Percentiles rank a stretch among this genome's conserved stretches.
Conservation (phyloP, 2,113 vertebrate genomes). For the Mobula birostris region DNA sequence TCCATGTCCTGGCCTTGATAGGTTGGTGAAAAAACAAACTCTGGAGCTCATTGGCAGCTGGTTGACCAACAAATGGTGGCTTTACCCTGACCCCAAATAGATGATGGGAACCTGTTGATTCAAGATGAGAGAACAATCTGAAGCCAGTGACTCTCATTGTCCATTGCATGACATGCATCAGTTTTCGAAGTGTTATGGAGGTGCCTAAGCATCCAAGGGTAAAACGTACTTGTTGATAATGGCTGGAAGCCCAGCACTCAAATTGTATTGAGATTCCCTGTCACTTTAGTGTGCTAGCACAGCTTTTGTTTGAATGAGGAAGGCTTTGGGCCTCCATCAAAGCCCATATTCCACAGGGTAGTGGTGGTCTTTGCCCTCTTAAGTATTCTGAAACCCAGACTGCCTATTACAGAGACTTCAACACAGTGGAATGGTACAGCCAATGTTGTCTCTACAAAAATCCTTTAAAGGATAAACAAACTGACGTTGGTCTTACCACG, state of each 20-base stretch:
- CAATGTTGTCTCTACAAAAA: too few relatives aligned
- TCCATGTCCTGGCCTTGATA: not conserved
- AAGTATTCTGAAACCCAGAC: too few relatives aligned
- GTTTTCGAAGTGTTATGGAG: not conserved
- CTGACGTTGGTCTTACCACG: too few relatives aligned
- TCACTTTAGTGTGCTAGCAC: too few relatives aligned
- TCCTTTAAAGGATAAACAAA: too few relatives aligned
- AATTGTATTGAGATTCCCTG: not conserved
- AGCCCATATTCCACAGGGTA: too few relatives aligned
- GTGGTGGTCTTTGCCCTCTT: too few relatives aligned
- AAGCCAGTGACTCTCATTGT: not conserved
- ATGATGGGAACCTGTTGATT: not conserved
- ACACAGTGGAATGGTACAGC: too few relatives aligned
- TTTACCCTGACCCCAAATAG: not conserved
- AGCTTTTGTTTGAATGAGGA: too few relatives aligned
- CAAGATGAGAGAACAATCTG: not conserved
- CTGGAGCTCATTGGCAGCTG: not conserved
- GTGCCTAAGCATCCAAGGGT: not conserved
- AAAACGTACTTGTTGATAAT: not conserved
- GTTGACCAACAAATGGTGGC: not conserved
- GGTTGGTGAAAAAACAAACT: not conserved
- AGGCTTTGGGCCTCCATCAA: too few relatives aligned
- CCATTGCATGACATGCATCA: not conserved
- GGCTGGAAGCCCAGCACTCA: not conserved
- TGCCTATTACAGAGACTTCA: too few relatives aligned